Evolutionary conservation across 2,113 vertebrate genomes (phyloP).

Genomic region (Pseudorectes ferrugineus): DNA sequence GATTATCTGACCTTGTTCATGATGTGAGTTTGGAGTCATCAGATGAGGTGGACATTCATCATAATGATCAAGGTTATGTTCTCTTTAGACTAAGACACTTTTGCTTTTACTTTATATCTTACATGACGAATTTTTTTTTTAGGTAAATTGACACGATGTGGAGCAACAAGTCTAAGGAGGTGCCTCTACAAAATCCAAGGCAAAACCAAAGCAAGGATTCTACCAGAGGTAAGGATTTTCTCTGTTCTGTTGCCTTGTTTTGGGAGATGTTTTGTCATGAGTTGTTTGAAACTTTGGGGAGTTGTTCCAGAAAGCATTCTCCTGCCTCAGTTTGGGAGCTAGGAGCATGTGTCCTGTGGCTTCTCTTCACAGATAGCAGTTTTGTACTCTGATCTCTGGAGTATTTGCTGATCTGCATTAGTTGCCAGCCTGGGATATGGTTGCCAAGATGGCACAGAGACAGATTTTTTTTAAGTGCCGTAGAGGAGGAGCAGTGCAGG

Average conservation of each 20-base stretch:
- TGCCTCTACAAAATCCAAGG: constrained; percentile 68
- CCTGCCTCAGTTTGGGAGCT: background rate
- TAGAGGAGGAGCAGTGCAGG: background rate
- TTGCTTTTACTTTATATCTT: background rate
- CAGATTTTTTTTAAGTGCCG: background rate
- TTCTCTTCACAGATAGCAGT: background rate
- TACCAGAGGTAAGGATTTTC: constrained; percentile 74
- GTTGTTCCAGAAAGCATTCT: background rate
- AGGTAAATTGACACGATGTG: constrained; percentile 84
- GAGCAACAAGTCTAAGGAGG: constrained; percentile 78
- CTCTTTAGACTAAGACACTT: background rate
- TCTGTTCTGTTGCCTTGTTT: background rate
- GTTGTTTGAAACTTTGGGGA: background rate
- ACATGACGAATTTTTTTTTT: background rate
- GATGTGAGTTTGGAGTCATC: background rate
- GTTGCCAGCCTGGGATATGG: background rate
- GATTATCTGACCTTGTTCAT: background rate
- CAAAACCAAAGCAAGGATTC: constrained; percentile 69
- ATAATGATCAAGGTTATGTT: background rate
- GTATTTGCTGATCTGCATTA: constrained; percentile 10
- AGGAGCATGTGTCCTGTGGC: background rate
- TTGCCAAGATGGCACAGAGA: constrained; percentile 11
- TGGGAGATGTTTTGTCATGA: background rate
- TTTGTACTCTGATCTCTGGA: background rate
- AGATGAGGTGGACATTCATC: background rate